Percentiles rank a stretch among this genome's conserved stretches.
Conservation (phyloP, 2,888 invertebrate genomes). For the Chrysolina haemoptera region DNA sequence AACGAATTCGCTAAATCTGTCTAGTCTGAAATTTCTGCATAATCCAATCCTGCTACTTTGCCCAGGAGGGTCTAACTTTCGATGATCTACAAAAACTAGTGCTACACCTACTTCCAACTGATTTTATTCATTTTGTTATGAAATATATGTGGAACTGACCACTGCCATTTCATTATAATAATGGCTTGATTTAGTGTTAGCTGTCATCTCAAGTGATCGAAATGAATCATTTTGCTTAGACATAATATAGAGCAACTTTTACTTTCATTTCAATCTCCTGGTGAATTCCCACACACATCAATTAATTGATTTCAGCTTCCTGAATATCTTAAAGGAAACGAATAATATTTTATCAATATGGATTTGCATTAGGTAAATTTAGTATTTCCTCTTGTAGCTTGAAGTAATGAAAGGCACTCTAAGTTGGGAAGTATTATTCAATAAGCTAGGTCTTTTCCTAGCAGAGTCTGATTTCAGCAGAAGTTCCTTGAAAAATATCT, state of each 20-base stretch:
- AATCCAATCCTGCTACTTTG: constrained; percentile 5
- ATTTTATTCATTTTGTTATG: constrained; percentile 12
- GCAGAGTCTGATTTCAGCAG: no score
- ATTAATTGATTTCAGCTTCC: background rate
- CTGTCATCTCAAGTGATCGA: constrained; percentile 38
- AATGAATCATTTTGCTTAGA: constrained; percentile 28
- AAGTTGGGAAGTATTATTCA: no score
- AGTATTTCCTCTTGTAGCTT: no score
- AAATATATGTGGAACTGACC: constrained; percentile 33
- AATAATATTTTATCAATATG: no score
- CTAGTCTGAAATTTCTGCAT: background rate
- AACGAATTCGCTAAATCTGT: no score
- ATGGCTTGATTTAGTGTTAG: constrained; percentile 24
- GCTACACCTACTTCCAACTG: constrained; percentile 21
- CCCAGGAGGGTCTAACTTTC: constrained; percentile 27
- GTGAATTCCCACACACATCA: constrained; percentile 12
- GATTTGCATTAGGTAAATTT: no score
- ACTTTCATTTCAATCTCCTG: constrained; percentile 33
- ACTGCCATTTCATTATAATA: constrained; percentile 19
- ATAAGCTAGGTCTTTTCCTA: no score
- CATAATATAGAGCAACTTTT: constrained; percentile 37
- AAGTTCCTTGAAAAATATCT: no score
- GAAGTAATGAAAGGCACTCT: no score
- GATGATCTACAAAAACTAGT: constrained; percentile 25
- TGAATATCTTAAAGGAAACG: no score